These are phyloP conservation scores for Patella ulyssiponensis DNA, from an alignment of 2,888 invertebrate genomes.

Conservation along the genomic window DNA sequence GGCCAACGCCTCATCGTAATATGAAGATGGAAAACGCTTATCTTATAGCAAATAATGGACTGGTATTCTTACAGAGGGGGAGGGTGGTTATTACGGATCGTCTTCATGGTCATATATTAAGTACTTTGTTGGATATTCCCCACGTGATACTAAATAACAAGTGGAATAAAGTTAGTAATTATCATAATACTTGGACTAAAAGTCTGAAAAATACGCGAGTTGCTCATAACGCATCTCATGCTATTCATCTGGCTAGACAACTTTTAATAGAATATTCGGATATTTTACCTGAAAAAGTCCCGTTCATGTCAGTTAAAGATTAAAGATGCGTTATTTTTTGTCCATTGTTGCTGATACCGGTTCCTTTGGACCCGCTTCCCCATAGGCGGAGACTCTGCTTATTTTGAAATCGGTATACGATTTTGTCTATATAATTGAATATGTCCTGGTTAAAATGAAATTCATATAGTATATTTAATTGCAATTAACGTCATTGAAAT, in stretches of 20 bases:
- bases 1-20: slow-evolving; percentile 18
- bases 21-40: slow-evolving; percentile 29
- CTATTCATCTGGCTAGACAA: slow-evolving; percentile 8
- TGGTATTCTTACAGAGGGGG: slow-evolving; percentile 35
- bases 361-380: too few relatives aligned
- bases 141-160: slow-evolving; percentile 43
- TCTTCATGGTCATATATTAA: slow-evolving; percentile 43
- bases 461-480: too few relatives aligned
- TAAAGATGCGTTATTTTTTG: too few relatives aligned
- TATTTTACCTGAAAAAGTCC: neutral
- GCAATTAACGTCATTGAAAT: too few relatives aligned
- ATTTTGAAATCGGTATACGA: too few relatives aligned
- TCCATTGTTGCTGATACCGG: too few relatives aligned
- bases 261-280: neutral
- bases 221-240: slow-evolving; percentile 21
- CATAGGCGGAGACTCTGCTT: too few relatives aligned
- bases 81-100: slow-evolving; percentile 43
- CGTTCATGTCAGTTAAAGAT: neutral
- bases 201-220: slow-evolving; percentile 22
- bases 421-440: too few relatives aligned
- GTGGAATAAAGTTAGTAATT: slow-evolving; percentile 32
- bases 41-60: slow-evolving; percentile 24
- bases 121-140: slow-evolving; percentile 38
- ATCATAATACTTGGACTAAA: slow-evolving; percentile 36
- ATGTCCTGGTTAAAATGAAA: too few relatives aligned